Conservation (phyloP, 2,888 invertebrate genomes). For the Linnaemya tessellans region DNA sequence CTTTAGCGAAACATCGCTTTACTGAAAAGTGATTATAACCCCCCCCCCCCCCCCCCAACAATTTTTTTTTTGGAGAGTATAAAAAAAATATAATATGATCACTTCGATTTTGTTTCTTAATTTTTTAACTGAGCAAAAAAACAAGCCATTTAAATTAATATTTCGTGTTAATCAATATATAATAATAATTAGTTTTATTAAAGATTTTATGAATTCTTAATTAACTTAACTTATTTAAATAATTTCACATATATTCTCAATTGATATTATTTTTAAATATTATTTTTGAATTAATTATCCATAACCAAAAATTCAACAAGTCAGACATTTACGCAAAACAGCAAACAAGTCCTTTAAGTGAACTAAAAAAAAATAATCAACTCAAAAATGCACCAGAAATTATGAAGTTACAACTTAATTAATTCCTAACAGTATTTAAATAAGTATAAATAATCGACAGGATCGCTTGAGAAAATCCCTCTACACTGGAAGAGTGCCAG, state of each 20-base stretch:
- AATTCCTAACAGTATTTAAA: not conserved
- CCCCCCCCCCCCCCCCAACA: too few species aligned
- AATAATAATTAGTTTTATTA: too few species aligned
- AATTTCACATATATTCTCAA: not conserved
- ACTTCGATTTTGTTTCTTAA: too few species aligned
- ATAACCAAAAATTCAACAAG: constrained; percentile 2
- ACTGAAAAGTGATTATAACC: too few species aligned
- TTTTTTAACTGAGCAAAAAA: too few species aligned
- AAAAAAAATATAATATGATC: too few species aligned
- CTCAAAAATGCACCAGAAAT: constrained; percentile 41
- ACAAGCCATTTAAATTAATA: too few species aligned
- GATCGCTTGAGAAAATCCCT: not conserved
- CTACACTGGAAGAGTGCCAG: not conserved
- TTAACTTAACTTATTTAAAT: too few species aligned
- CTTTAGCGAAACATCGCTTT: too few species aligned
- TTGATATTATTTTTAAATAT: not conserved
- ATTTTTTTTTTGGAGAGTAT: too few species aligned
- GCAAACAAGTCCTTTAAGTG: constrained; percentile 53
- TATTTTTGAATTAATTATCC: constrained; percentile 12
- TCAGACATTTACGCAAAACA: constrained; percentile 22
- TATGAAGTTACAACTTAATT: not conserved
- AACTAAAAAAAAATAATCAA: constrained; percentile 56
- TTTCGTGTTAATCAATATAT: too few species aligned
- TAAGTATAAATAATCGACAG: not conserved
- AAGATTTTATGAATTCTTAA: too few species aligned